These are phyloP conservation scores for Epistrophella euchroma DNA, from an alignment of 2,888 invertebrate genomes.

Conservation along the genomic window DNA sequence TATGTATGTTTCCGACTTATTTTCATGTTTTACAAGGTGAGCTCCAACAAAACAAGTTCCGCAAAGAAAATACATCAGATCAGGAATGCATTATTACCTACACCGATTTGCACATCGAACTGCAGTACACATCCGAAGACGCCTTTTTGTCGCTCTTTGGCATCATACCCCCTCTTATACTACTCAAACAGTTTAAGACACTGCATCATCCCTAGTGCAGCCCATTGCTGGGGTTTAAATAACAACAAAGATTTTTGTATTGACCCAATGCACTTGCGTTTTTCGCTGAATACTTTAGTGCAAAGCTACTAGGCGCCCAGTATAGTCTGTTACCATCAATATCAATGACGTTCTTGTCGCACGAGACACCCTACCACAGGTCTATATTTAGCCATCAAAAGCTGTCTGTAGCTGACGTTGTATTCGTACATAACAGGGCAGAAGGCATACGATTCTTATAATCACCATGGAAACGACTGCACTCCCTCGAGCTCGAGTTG, in stretches of 20 bases:
- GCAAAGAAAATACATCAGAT: constrained; percentile 36
- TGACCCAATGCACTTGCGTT: constrained; percentile 68
- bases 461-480: constrained; percentile 40
- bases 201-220: constrained; percentile 8
- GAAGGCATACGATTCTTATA: constrained; percentile 49
- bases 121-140: constrained; percentile 1
- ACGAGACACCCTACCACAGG: constrained; percentile 51
- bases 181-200: neutral
- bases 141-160: constrained; percentile 32
- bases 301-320: constrained; percentile 71
- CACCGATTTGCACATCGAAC: constrained; percentile 39
- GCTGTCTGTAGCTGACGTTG: constrained; percentile 50
- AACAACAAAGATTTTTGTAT: constrained; percentile 28
- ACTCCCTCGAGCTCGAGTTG: constrained; percentile 29
- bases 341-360: constrained; percentile 41
- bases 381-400: constrained; percentile 62
- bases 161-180: neutral
- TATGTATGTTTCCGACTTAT: constrained; percentile 18
- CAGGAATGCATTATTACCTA: constrained; percentile 31
- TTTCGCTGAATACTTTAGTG: constrained; percentile 58
- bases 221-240: neutral
- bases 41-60: constrained; percentile 44
- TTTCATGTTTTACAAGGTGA: constrained; percentile 62
- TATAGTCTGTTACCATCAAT: constrained; percentile 30
- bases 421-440: constrained; percentile 28